A percentile compares a stretch with the other conserved stretches of the same genome.
phyloP scores from a whole-genome alignment of 2,113 vertebrate genomes.

The Pangasianodon gigas region DNA sequence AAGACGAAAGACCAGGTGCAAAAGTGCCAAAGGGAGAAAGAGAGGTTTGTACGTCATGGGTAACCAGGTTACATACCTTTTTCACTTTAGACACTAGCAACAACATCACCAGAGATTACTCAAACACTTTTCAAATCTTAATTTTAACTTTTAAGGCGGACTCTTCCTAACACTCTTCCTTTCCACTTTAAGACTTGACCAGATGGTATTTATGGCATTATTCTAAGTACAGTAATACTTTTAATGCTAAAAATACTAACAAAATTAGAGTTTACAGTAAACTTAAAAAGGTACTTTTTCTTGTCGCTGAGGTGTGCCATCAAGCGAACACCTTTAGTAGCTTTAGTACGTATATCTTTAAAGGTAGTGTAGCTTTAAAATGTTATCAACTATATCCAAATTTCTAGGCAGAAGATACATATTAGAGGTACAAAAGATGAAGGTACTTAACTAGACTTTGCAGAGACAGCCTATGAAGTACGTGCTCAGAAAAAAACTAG shows the following conservation, averaged over 20 bases:
- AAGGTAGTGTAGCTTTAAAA: not conserved
- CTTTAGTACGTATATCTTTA: not conserved
- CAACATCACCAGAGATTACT: not conserved
- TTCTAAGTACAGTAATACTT: not conserved
- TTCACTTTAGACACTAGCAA: not conserved
- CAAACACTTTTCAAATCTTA: not conserved
- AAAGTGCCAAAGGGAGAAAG: not conserved
- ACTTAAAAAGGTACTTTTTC: not conserved
- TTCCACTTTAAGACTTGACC: not conserved
- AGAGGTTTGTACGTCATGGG: not conserved
- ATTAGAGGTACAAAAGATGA: not conserved
- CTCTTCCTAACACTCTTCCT: not conserved
- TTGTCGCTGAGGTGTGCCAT: not conserved
- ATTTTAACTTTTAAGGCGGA: not conserved
- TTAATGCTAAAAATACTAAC: not conserved
- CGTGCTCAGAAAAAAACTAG: not conserved
- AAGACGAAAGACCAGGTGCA: not conserved
- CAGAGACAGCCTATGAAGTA: not conserved
- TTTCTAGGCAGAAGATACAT: not conserved
- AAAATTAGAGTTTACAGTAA: not conserved
- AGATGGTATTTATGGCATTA: not conserved
- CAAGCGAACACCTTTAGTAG: not conserved
- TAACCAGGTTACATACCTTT: not conserved
- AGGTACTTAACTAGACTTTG: not conserved
- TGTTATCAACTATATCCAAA: not conserved